Evolutionary conservation across 2,888 invertebrate species (phyloP), one percentile per base, ranked within the genome.

Genomic region (Argynnis bischoffii): DNA sequence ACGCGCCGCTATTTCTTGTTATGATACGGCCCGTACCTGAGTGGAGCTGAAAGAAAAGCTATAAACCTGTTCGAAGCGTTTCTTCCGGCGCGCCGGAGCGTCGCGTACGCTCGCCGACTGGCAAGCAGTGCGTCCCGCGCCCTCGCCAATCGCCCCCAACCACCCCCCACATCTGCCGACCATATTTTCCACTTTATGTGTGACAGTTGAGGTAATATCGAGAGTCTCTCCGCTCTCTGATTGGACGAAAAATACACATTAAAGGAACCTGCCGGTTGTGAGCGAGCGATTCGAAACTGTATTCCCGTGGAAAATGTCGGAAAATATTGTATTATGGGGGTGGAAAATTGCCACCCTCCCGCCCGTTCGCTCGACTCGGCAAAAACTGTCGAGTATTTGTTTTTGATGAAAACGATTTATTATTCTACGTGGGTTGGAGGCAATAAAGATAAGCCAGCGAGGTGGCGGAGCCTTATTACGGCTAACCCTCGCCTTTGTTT

Each of bases 141-240:
- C 75, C 79, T 75, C 77, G 69, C 69, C 73, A 70, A 65, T 66
- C 80, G 70, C 77, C 79, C 79, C 80, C 79, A 76, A 76, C 72
- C 79, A 76, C 85, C 85, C 91, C 88, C 92, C 84, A 88, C 90
- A 92, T 89, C 90, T 89, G 89, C 89, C 90, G 92, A 93, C 93
- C 93, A 93, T 93, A 93, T 93, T 93, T 93, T 92, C 93, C 93
- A 93, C 93, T 93, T 93, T 93, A 93, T 93, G 93, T 93, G 93
- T 93, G 93, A 93, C 93, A 93, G 93, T 93, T 93, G 93, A 93
- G 93, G 93, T 93, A 93, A 93, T 93, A 93, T 93, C 93, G 93
- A 92, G 93, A 90, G 90, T 92, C 91, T 90, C 88, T 90, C 92
- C 90, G 91, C 85, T 87, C 91, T 90, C 91, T 93, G 93, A 93